These are phyloP conservation scores for Ceratoteleas bidentatus DNA, from an alignment of 1,140 invertebrate species.

Conservation along the genomic window DNA sequence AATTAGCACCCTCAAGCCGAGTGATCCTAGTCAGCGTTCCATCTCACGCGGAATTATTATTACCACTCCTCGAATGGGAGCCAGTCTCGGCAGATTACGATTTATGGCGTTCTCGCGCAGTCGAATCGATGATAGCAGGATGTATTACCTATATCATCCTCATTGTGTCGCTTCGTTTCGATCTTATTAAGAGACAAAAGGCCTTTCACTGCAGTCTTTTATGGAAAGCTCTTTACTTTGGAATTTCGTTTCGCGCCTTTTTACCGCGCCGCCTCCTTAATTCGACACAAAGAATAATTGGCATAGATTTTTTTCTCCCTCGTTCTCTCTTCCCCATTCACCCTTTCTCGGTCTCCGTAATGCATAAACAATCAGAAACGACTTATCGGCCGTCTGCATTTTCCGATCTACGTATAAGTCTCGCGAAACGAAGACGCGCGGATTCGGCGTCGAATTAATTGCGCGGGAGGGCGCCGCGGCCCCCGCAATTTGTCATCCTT, in stretches of 20 bases:
- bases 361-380: conserved; percentile 17
- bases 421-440: conserved; percentile 55
- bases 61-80: conserved; percentile 35
- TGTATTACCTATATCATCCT: conserved; percentile 53
- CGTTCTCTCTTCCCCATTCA: not conserved
- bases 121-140: conserved; percentile 44
- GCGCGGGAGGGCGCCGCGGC: conserved; percentile 40
- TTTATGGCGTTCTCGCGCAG: conserved; percentile 51
- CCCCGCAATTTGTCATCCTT: conserved; percentile 75
- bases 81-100: conserved; percentile 51
- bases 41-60: conserved; percentile 27
- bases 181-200: conserved; percentile 69
- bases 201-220: conserved; percentile 51
- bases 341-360: not conserved
- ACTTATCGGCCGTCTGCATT: not conserved
- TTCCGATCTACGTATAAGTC: conserved; percentile 5
- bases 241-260: conserved; percentile 41
- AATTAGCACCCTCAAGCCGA: conserved; percentile 29
- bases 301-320: conserved; percentile 4
- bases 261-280: conserved; percentile 3
- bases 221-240: conserved; percentile 53
- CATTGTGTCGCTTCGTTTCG: conserved; percentile 62
- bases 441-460: conserved; percentile 69
- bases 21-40: conserved; percentile 16
- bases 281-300: conserved; percentile 24